A percentile compares a stretch with the other conserved stretches of the same genome.
phyloP scores from a whole-genome alignment of 1,140 invertebrate genomes.

The Musca vetustissima region DNA sequence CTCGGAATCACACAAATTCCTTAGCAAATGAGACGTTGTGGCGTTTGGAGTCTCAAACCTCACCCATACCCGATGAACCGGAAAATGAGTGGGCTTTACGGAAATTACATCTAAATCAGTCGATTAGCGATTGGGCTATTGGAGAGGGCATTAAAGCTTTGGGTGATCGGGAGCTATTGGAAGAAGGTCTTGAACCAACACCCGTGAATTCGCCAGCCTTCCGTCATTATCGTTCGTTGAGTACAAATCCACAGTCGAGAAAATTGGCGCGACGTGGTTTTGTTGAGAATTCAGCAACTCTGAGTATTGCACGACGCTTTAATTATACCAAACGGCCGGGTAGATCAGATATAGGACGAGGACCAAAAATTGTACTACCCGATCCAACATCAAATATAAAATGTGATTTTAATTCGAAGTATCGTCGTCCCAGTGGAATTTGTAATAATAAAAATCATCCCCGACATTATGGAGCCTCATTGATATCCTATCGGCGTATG shows the following conservation, averaged over 20 bases:
- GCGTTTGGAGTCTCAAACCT: constrained; percentile 27
- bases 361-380: constrained; percentile 56
- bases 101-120: constrained; percentile 22
- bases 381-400: constrained; percentile 32
- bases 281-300: constrained; percentile 68
- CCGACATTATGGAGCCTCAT: constrained; percentile 68
- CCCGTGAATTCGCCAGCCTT: constrained; percentile 64
- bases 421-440: constrained; percentile 72
- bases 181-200: constrained; percentile 57
- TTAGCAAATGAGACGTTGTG: constrained; percentile 7
- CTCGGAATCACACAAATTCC: neutral
- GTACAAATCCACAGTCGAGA: constrained; percentile 62
- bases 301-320: constrained; percentile 56
- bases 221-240: constrained; percentile 68
- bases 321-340: constrained; percentile 42
- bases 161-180: constrained; percentile 58
- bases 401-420: constrained; percentile 58
- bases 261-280: constrained; percentile 65
- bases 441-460: constrained; percentile 78
- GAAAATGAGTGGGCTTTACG: constrained; percentile 42
- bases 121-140: constrained; percentile 34
- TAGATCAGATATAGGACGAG: constrained; percentile 60
- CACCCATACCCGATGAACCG: constrained; percentile 42
- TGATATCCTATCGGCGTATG: constrained; percentile 71
- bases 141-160: constrained; percentile 62